These are phyloP conservation scores for Gracilinanus agilis DNA, from an alignment of 2,113 vertebrate genomes.

Conservation along the genomic window DNA sequence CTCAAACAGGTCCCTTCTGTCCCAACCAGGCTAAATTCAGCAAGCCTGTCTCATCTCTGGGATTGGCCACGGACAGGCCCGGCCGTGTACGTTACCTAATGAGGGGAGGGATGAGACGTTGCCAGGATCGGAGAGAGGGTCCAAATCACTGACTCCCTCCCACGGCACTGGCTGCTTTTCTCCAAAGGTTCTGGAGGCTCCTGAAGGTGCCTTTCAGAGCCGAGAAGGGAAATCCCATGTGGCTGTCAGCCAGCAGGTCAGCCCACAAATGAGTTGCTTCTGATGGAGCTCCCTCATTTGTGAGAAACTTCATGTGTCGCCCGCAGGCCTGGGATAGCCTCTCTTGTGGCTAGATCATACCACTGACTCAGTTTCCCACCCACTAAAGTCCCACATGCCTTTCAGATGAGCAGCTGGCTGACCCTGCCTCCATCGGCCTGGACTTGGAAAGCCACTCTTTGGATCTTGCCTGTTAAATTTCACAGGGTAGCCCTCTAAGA, in stretches of 20 bases:
- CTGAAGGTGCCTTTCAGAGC: neutral
- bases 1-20: too few species aligned
- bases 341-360: neutral
- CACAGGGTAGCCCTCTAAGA: neutral
- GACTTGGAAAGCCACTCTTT: neutral
- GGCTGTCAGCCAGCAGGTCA: neutral
- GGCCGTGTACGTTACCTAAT: neutral
- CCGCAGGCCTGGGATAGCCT: neutral
- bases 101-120: constrained; percentile 25
- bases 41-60: neutral
- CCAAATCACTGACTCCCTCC: neutral
- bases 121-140: neutral
- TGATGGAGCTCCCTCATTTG: neutral
- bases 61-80: neutral
- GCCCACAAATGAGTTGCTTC: neutral
- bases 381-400: neutral
- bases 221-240: neutral
- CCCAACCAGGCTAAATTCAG: constrained; percentile 12
- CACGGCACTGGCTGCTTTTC: neutral
- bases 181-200: neutral
- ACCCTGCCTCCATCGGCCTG: neutral
- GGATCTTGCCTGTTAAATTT: neutral
- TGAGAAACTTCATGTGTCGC: neutral
- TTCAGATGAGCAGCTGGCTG: neutral
- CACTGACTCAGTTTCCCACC: neutral